These are phyloP conservation scores for Drosophila diplacantha DNA, from an alignment of 2,888 invertebrate species.

Conservation along the genomic window DNA sequence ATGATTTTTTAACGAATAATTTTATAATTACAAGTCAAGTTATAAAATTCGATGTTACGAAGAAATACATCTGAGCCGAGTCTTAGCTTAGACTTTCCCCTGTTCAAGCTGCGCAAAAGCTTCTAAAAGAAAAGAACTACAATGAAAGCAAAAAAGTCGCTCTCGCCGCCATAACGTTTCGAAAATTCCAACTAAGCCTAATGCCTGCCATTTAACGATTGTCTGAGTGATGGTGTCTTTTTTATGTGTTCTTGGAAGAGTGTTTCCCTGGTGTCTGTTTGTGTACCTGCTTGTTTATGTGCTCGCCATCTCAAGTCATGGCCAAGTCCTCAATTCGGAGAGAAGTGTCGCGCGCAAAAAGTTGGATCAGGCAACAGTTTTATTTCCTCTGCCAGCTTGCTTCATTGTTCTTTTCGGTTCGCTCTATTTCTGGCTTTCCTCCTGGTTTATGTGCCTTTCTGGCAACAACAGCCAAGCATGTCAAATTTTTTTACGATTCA, in stretches of 20 bases:
- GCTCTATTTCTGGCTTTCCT: not conserved
- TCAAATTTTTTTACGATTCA: not conserved
- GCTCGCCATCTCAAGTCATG: conserved; percentile 9
- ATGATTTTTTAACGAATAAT: too few species aligned
- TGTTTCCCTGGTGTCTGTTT: not conserved
- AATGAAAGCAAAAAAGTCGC: conserved; percentile 1
- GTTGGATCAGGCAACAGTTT: conserved; percentile 18
- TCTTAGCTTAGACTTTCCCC: not conserved
- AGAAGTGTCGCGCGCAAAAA: conserved; percentile 32
- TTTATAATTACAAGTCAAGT: not conserved
- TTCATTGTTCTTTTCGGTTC: conserved; percentile 20
- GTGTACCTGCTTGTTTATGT: conserved; percentile 16
- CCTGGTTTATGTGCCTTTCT: conserved; percentile 12
- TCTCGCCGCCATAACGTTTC: conserved; percentile 33
- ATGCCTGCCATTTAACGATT: conserved; percentile 42
- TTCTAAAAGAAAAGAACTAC: not conserved
- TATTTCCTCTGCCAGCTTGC: conserved; percentile 25
- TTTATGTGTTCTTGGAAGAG: not conserved
- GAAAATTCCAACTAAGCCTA: conserved; percentile 48
- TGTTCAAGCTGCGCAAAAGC: not conserved
- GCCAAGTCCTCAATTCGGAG: conserved; percentile 17
- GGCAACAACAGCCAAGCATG: conserved; percentile 1
- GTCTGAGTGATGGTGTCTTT: conserved; percentile 5
- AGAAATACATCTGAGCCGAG: too few species aligned
- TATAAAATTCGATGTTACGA: not conserved